A percentile compares a stretch with the other conserved stretches of the same genome.
phyloP scores from a whole-genome alignment of 2,888 invertebrate species.

The Hydriomena furcata region DNA sequence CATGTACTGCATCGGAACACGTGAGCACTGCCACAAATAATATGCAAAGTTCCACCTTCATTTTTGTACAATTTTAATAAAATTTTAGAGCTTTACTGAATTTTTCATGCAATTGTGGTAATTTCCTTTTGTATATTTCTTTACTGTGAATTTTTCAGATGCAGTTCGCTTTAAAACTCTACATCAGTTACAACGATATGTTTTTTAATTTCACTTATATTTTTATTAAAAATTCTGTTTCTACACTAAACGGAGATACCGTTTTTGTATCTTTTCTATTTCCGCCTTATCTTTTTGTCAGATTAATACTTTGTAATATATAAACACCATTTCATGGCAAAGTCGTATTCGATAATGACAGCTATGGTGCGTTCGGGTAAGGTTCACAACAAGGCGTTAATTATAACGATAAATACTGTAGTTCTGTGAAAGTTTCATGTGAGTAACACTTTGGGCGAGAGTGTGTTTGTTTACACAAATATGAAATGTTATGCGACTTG shows the following conservation, averaged over 20 bases:
- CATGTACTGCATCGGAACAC: conserved; percentile 35
- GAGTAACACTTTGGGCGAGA: conserved; percentile 33
- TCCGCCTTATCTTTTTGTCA: not conserved
- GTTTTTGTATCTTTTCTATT: not conserved
- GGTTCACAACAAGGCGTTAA: conserved; percentile 39
- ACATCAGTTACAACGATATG: not conserved
- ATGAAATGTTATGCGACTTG: conserved; percentile 19
- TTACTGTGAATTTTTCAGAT: too few relatives aligned
- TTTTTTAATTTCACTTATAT: not conserved
- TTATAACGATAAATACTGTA: conserved; percentile 40
- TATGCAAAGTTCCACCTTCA: conserved; percentile 28
- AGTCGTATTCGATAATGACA: conserved; percentile 27
- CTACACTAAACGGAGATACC: too few relatives aligned
- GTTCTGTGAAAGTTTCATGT: conserved; percentile 42
- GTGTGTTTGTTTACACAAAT: conserved; percentile 39
- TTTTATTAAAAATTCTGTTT: too few relatives aligned
- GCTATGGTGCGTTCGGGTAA: conserved; percentile 3
- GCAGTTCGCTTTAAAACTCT: too few relatives aligned
- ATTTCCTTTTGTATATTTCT: too few relatives aligned
- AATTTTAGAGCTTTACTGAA: not conserved
- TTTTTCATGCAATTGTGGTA: not conserved
- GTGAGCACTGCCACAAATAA: conserved; percentile 27
- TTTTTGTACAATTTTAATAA: conserved; percentile 13
- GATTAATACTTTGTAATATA: conserved; percentile 9
- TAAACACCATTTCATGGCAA: conserved; percentile 25